A percentile compares a stretch with the other conserved stretches of the same genome.
These are phyloP conservation scores for Atethmia centrago DNA, from an alignment of 2,888 invertebrate species.

Conservation along the genomic window DNA sequence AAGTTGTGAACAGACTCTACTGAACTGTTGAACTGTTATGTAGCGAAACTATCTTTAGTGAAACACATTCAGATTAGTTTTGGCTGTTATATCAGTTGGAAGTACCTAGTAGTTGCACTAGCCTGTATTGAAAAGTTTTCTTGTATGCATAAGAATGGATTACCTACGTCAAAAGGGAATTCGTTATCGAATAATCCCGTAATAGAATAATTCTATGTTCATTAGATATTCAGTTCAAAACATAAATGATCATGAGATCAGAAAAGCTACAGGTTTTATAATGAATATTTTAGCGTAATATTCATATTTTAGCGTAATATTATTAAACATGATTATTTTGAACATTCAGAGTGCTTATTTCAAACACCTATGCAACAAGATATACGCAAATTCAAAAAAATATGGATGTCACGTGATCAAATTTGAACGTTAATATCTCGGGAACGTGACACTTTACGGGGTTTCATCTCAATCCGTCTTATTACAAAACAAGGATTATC, in stretches of 20 bases:
- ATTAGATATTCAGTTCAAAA: background rate
- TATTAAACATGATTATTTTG: too few relatives aligned
- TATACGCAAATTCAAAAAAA: too few relatives aligned
- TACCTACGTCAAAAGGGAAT: too few relatives aligned
- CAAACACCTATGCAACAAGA: too few relatives aligned
- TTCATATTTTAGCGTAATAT: too few relatives aligned
- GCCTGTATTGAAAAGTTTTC: constrained; percentile 15
- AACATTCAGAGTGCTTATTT: too few relatives aligned
- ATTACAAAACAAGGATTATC: too few relatives aligned
- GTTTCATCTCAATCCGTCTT: too few relatives aligned
- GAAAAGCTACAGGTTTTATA: background rate
- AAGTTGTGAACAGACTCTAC: constrained; percentile 28
- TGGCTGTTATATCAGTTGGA: constrained; percentile 16
- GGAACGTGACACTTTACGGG: too few relatives aligned
- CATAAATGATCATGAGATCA: background rate
- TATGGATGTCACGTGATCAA: too few relatives aligned
- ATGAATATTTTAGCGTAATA: too few relatives aligned
- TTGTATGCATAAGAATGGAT: background rate
- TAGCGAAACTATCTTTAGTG: constrained; percentile 37
- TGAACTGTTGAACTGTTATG: constrained; percentile 13
- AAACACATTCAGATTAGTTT: constrained; percentile 35
- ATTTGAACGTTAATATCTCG: too few relatives aligned
- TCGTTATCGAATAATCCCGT: background rate
- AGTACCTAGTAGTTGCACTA: background rate
- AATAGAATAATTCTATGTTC: background rate